Conservation (phyloP, 2,113 vertebrate genomes). For the Phylloscopus trochiloides region DNA sequence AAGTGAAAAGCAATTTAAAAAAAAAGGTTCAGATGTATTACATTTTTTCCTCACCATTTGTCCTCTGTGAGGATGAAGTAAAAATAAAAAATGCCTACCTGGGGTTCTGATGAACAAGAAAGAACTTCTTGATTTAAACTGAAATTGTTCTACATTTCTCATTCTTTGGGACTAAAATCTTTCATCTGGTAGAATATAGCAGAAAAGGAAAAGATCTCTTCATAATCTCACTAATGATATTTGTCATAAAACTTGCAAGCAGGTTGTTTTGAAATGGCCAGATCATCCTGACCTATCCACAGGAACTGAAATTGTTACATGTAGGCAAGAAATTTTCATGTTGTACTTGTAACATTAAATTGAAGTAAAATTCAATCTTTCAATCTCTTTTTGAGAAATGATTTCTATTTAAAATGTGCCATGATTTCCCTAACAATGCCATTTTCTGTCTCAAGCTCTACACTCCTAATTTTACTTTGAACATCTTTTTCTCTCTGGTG, state of each 20-base stretch:
- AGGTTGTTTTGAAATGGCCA: neutral
- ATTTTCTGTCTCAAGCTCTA: neutral
- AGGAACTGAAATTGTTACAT: neutral
- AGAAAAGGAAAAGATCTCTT: neutral
- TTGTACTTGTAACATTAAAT: neutral
- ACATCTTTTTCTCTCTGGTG: neutral
- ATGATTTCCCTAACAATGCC: neutral
- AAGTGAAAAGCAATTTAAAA: neutral
- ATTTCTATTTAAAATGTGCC: neutral
- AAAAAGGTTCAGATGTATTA: neutral
- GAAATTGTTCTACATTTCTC: neutral
- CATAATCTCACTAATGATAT: neutral
- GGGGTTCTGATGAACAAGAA: neutral
- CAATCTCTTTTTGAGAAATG: neutral
- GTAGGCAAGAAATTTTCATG: neutral
- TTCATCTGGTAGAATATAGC: neutral
- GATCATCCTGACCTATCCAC: neutral
- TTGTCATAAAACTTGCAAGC: neutral
- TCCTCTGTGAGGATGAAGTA: neutral
- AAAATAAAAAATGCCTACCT: neutral
- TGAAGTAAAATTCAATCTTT: neutral
- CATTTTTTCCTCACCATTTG: neutral
- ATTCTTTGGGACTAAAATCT: neutral
- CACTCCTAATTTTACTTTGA: neutral
- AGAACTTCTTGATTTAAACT: neutral